phyloP scores from a whole-genome alignment of 2,113 vertebrate genomes.

The Bos indicus region DNA sequence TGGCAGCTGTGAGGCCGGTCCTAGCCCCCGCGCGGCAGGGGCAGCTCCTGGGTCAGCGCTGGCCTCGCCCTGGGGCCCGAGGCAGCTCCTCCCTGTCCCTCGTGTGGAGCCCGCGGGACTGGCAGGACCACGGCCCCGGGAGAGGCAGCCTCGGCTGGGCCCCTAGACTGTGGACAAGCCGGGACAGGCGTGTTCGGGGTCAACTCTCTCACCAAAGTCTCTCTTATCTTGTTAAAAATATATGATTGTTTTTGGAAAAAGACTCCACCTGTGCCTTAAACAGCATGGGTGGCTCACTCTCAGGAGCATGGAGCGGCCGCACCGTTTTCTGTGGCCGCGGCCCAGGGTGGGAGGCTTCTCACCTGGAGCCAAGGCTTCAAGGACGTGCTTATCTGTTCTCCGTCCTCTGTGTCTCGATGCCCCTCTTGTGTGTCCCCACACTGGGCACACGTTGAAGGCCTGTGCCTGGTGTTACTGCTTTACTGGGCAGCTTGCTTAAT shows the following conservation, averaged over 20 bases:
- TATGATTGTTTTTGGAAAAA: background rate
- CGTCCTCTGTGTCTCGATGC: background rate
- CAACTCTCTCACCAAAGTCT: background rate
- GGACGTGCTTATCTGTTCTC: background rate
- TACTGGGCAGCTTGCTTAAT: background rate
- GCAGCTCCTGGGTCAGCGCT: background rate
- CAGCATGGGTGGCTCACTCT: too few species aligned
- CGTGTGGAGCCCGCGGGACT: background rate
- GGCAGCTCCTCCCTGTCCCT: background rate
- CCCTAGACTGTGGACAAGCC: rapidly evolving
- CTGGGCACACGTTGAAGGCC: background rate
- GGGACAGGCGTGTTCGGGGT: background rate
- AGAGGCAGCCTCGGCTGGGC: background rate
- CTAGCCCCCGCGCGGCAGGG: background rate
- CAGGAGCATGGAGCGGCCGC: background rate
- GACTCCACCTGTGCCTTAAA: background rate
- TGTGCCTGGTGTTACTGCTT: background rate
- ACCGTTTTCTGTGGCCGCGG: background rate
- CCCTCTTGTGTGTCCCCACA: rapidly evolving
- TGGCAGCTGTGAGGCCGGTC: background rate
- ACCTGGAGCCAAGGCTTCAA: background rate
- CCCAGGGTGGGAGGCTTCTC: background rate
- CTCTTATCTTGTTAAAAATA: background rate
- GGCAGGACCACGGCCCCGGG: rapidly evolving
- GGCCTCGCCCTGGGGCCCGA: background rate